Base-by-base conservation (phyloP, 1,140 invertebrate genomes). In the Dendroctonus ponderosae region DNA sequence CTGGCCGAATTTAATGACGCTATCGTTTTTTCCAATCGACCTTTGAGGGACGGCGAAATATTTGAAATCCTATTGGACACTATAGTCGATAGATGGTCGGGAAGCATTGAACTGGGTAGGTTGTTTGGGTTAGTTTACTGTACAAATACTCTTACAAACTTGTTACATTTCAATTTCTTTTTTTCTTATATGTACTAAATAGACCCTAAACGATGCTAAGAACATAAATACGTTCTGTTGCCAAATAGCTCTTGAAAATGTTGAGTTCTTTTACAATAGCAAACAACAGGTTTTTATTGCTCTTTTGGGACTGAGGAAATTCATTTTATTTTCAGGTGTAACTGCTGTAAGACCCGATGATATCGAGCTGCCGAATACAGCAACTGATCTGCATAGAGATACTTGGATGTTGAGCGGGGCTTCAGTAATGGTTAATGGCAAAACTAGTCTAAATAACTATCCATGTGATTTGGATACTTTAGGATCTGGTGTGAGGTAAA, bases 1-100 rank as follows among this genome's bases (percentile, higher is more conserved):
- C 83, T 92, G 57, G 91, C 90, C 1, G 94, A 97, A 82, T 97
- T 97, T 78, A 97, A 96, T 79, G 92, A 96, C 78, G 92, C 94
- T 0, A 94, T 97, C 67, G 88, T 97, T 3, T 92, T 96, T 71
- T 94, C 91, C 57, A 95, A 90, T 79, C 82, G 94, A 52, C 90
- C 93, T 0, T 78, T 97, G 38, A 83, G 90, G 12, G 93, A 96
- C 72, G 91, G 91, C 12, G 95, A 98, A 79, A 85, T 97, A 78
- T 97, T 97, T 77, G 93, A 97, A 79, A 88, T 98, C 41, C 84
- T 90, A 51, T 89, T 98, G 67, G 94, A 97, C 74, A 90, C 89
- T 73, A 92, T 96, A 85, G 93, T 97, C 12, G 92, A 94, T 68
- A 85, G 93, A 62, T 96, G 93, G 93, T 92, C 89, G 39, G 93